Base-by-base conservation (phyloP, 2,113 vertebrate species). In the Hoplias malabaricus region DNA sequence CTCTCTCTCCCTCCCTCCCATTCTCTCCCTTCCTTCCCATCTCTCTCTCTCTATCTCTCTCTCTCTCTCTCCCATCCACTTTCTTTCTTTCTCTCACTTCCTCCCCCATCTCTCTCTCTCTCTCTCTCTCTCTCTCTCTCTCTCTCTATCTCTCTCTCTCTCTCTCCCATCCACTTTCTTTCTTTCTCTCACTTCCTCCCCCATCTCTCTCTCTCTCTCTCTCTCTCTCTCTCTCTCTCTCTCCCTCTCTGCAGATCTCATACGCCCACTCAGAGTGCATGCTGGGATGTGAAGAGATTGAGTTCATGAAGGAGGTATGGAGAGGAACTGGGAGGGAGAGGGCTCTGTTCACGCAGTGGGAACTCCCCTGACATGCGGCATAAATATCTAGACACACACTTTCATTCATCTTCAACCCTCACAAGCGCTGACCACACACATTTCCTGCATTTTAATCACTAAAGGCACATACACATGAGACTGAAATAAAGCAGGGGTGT, bases 281-380 rank as follows among this genome's bases (percentile, higher is more conserved):
- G 59, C 70, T 73, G 79, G 79, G 79, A 81, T 71, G 70, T 81
- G 61, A 80, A 27, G 73, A 67, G 70, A 46, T 48, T 29, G 56
- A 77, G 62, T 76, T 81, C 74, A 81, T 61, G 69, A 81, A 73
- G 74, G 53, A 81, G 74, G 46, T 46, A 81, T 73, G 73, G 53
- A 54, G 50, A 68, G 69, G 57, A 63, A 53, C 57, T 66, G 16
- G 72, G 57, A 70, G 79, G 57, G 69, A n/a, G 59, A 54, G 7
- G 11, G 25, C 16, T 42, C 62, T 77, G 50, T 36, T 68, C 42
- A 57, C 29, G 11, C 54, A 57, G 46, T 31, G 67, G 43, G 56
- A 77, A 70, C 56, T 25, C 77, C 61, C 34, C 59, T 66, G 69
- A 72, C 69, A 29, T 19, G 31, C 56, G 23, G 42, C 67, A 40